These are phyloP conservation scores for Hirtodrosophila duncani DNA, from an alignment of 2,888 invertebrate genomes.

Conservation along the genomic window DNA sequence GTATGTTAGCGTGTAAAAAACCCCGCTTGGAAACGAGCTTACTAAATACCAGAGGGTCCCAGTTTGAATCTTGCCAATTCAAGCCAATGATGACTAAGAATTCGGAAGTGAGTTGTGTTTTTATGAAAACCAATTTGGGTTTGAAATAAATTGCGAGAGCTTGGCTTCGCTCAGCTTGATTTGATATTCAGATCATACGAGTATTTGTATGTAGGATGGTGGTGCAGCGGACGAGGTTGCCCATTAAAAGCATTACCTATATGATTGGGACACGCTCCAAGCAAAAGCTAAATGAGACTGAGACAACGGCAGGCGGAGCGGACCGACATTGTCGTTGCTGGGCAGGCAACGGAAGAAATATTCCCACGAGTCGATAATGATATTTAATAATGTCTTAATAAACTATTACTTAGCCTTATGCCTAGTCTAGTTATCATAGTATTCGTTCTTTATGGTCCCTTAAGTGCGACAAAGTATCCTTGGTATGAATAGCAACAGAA, in stretches of 20 bases:
- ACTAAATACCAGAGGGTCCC: too few relatives aligned
- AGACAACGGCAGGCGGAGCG: slow-evolving; percentile 1
- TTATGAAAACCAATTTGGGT: slow-evolving; percentile 44
- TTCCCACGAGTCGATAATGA: slow-evolving; percentile 70
- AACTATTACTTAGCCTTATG: slow-evolving; percentile 31
- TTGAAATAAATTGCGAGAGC: slow-evolving; percentile 19
- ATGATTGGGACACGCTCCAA: too few relatives aligned
- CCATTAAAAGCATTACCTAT: too few relatives aligned
- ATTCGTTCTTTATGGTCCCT: neutral
- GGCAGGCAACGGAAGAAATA: slow-evolving; percentile 26
- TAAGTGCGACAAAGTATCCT: too few relatives aligned
- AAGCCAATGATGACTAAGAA: slow-evolving; percentile 49
- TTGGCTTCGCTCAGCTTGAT: too few relatives aligned
- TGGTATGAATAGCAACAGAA: too few relatives aligned
- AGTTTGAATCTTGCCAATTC: slow-evolving; percentile 42
- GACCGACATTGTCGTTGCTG: slow-evolving; percentile 1
- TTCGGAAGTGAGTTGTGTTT: slow-evolving; percentile 50
- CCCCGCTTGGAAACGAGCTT: too few relatives aligned
- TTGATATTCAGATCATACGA: slow-evolving; percentile 29
- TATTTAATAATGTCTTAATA: slow-evolving; percentile 63
- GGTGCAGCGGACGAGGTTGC: too few relatives aligned
- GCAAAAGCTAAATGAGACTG: too few relatives aligned
- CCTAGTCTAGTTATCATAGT: too few relatives aligned
- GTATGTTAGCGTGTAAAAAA: too few relatives aligned
- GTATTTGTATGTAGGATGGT: too few relatives aligned